phyloP scores from a whole-genome alignment of 2,797 vertebrate species.

The Aplochiton taeniatus region DNA sequence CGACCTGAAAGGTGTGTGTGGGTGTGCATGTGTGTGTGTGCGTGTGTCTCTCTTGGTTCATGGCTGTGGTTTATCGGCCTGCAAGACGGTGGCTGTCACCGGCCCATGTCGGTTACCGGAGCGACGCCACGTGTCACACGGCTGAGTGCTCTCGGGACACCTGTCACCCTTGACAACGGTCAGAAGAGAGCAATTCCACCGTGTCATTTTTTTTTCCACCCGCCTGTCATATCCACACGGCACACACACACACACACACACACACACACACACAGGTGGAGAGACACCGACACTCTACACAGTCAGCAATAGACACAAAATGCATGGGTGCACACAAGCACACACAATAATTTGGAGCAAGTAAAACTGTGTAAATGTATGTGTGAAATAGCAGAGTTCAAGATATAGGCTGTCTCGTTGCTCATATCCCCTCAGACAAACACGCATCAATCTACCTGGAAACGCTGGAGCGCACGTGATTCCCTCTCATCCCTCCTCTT shows the following conservation, averaged over 20 bases:
- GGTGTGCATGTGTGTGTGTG: slow-evolving; percentile 11
- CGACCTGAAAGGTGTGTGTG: neutral
- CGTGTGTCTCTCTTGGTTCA: neutral
- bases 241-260: slow-evolving; percentile 4
- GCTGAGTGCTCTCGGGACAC: slow-evolving; percentile 58
- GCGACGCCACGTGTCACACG: slow-evolving; percentile 60
- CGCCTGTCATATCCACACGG: slow-evolving; percentile 53
- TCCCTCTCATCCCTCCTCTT: slow-evolving; percentile 30
- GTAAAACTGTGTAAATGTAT: neutral
- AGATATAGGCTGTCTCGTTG: no score
- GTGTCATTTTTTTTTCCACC: slow-evolving; percentile 66
- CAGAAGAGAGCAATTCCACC: slow-evolving; percentile 67
- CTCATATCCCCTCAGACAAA: slow-evolving; percentile 51
- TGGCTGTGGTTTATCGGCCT: neutral
- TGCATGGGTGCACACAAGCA: slow-evolving; percentile 31
- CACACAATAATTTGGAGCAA: neutral
- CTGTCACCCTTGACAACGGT: slow-evolving; percentile 62
- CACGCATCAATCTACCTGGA: slow-evolving; percentile 72
- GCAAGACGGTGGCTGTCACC: slow-evolving; percentile 26
- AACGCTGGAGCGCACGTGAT: slow-evolving; percentile 57
- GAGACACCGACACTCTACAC: slow-evolving; percentile 6
- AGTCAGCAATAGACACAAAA: slow-evolving; percentile 26
- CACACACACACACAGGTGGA: slow-evolving; percentile 7
- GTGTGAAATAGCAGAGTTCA: neutral
- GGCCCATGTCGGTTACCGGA: slow-evolving; percentile 37